Base-by-base conservation (phyloP, 1,140 invertebrate species). In the Zelostemma sp. region DNA sequence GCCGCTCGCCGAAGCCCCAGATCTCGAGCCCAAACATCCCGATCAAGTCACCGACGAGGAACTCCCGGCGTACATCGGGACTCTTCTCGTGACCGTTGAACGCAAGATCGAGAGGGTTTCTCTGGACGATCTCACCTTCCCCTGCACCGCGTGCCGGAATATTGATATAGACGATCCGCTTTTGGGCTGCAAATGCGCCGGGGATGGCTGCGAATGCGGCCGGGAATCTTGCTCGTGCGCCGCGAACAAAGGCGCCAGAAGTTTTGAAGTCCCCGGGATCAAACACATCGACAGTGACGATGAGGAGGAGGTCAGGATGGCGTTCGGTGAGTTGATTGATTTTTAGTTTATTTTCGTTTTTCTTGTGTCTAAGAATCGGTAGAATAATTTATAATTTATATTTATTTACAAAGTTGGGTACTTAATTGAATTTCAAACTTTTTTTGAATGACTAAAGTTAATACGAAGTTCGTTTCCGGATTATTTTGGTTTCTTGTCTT, bases 211-310 rank as follows among this genome's bases (percentile, higher is more conserved):
- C 54, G 75, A 72, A 6, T 77, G 72, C 9, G 63, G 53, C 6
- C 64, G 31, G 16, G 80, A 79, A 16, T 63, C 55, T 6, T 80
- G 78, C 57, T 70, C 72, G 6, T 80, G 78, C 51, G 47, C 58
- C 18, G 58, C 64, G 6, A 68, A 73, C 12, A 78, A 61, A 75
- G 77, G 74, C 75, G 73, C 56, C 64, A 86, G 67, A 77, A 89
- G 81, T 76, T 91, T 90, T 73, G 90, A 91, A 78, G 81, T 91
- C 54, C 89, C 88, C 6, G 88, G 88, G n/a, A 89, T 90, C 58
- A 91, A 91, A 80, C 90, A 91, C 78, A 91, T 91, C 68, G 90
- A 91, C 79, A 91, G 90, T 73, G 90, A 91, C 72, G 90, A 91
- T 61, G 90, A 91, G 73, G 89, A 90, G 49, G 88, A 89, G 67